Evolutionary conservation across 2,113 vertebrate species (phyloP).

Genomic region (Condylura cristata): DNA sequence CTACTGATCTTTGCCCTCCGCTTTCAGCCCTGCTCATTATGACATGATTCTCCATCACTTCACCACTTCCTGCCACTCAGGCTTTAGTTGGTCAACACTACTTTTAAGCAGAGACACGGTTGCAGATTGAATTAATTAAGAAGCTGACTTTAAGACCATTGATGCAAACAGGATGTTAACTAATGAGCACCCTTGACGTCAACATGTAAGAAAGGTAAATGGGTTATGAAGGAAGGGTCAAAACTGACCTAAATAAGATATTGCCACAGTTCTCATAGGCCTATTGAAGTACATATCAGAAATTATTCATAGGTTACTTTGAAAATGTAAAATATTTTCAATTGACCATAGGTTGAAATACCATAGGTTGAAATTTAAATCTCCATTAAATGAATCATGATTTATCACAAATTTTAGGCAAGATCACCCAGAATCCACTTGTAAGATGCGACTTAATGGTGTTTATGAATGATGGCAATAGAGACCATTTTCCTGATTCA

Average conservation of each 20-base stretch:
- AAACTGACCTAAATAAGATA: not conserved
- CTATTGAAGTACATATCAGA: not conserved
- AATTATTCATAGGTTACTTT: not conserved
- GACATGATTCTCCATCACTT: not conserved
- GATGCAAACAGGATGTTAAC: not conserved
- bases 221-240: not conserved
- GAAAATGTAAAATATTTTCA: slow-evolving; percentile 16
- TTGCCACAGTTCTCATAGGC: not conserved
- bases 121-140: not conserved
- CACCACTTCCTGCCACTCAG: not conserved
- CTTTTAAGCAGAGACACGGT: not conserved
- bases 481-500: not conserved
- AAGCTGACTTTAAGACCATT: not conserved
- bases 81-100: not conserved
- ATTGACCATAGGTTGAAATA: not conserved
- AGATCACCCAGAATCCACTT: not conserved
- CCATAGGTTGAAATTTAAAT: not conserved
- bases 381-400: not conserved
- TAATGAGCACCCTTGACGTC: not conserved
- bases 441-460: not conserved
- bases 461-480: not conserved
- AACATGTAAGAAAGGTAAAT: not conserved
- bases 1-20: not conserved
- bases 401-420: slow-evolving; percentile 3
- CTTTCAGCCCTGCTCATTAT: not conserved